Base-by-base conservation (phyloP, 2,113 vertebrate species). In the Tylochromis polylepis region DNA sequence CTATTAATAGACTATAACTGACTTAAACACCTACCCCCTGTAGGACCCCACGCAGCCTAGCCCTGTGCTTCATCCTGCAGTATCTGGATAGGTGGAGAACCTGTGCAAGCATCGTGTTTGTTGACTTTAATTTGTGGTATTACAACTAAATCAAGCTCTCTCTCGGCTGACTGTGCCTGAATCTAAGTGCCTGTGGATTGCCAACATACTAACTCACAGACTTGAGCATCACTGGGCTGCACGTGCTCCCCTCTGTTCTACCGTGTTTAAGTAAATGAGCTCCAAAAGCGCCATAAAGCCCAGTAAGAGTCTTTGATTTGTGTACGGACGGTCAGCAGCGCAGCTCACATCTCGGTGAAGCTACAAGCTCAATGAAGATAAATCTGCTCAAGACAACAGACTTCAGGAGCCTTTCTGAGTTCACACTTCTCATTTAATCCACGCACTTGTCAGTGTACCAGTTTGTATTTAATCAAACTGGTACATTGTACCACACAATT, bases 1-100 rank as follows among this genome's bases (percentile, higher is more conserved):
- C 46, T 77, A 75, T 49, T 0, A 49, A 11, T 51, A 29, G 0
- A 15, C 10, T 0, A 12, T 31, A 6, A n/a, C 18, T 75, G 43
- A 51, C n/a, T 51, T 77, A 51, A 51, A 77, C 43, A 31, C 70
- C 43, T 49, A 77, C 2, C 3, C 29, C 43, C 27, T 77, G 43
- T 51, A 12, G 43, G 70, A 51, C 16, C 0, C 27, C 70, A 12
- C 31, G 24, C 43, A 75, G 24, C 43, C 6, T 53, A 51, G 72
- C 18, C 0, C 46, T 34, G 46, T n/a, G 27, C 46, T 77, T 77
- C 18, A 0, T 53, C 46, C 46, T 53, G 29, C 46, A 14, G 27
- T 34, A 77, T 31, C 72, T 77, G 46, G 27, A 77, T 14, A 53
- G 18, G 27, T 12, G 46, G 46, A 16, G 46, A 53, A 53, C 11